A percentile compares a stretch with the other conserved stretches of the same genome.
Conservation (phyloP, 2,888 invertebrate species). For the Watsonalla binaria region DNA sequence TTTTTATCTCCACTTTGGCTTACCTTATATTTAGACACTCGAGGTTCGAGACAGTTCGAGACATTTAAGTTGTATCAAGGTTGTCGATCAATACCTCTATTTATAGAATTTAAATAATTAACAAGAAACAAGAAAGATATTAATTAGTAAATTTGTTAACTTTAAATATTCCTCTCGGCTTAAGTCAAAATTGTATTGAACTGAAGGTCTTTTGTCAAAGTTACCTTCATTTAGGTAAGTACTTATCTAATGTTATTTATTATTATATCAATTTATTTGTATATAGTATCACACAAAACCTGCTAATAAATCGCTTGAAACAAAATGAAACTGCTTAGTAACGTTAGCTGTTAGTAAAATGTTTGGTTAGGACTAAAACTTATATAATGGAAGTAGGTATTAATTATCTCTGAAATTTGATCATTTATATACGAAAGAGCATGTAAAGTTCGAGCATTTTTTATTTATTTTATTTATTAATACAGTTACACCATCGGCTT, state of each 20-base stretch:
- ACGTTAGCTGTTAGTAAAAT: not conserved
- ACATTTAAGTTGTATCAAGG: not conserved
- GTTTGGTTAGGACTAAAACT: not conserved
- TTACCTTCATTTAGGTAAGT: no score
- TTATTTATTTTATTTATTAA: no score
- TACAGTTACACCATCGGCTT: no score
- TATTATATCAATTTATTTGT: no score
- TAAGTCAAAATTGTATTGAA: not conserved
- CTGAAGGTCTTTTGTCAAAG: no score
- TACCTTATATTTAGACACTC: no score
- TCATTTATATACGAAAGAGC: not conserved
- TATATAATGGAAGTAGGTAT: not conserved
- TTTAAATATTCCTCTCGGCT: not conserved
- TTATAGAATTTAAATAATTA: not conserved
- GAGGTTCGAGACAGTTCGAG: no score
- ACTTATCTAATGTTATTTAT: no score
- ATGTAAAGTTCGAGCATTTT: conserved; percentile 6
- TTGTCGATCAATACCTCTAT: not conserved
- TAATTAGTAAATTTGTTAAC: not conserved
- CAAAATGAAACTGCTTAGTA: no score
- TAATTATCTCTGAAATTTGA: conserved; percentile 7
- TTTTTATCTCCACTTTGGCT: no score
- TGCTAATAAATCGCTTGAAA: no score
- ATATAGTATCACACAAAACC: no score
- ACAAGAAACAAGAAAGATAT: not conserved